A percentile compares a stretch with the other conserved stretches of the same genome.
Evolutionary conservation across 2,797 vertebrate genomes (phyloP).

Genomic region (Gadopsis bispinosus): DNA sequence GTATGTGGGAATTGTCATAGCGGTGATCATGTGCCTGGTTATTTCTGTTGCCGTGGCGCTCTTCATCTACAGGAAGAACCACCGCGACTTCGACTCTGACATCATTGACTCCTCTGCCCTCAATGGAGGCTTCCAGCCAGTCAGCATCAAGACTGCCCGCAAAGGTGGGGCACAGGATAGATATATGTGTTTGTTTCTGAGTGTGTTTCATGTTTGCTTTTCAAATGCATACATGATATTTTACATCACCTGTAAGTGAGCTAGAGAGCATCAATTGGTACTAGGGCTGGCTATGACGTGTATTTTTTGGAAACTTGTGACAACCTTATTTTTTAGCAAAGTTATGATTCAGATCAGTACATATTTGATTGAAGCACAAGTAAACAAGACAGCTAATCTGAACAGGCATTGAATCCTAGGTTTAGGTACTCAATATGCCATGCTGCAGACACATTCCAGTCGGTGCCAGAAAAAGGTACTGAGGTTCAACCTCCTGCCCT

Average conservation of each 20-base stretch:
- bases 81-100: constrained; percentile 94
- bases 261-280: background rate
- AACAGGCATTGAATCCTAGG: background rate
- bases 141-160: constrained; percentile 95
- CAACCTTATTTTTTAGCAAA: background rate
- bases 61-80: constrained; percentile 95
- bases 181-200: background rate
- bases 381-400: background rate
- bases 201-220: constrained; percentile 4
- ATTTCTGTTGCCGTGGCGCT: constrained; percentile 92
- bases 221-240: background rate
- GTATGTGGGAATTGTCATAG: constrained; percentile 93
- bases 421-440: background rate
- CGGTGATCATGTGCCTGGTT: constrained; percentile 94
- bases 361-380: background rate
- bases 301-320: background rate
- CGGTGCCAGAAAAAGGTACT: background rate
- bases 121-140: constrained; percentile 95
- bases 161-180: constrained; percentile 85
- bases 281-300: background rate
- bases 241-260: background rate
- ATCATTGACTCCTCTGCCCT: constrained; percentile 94
- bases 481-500: background rate
- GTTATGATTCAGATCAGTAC: background rate
- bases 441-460: constrained; percentile 1